Evolutionary conservation across 2,113 vertebrate genomes (phyloP).

Genomic region (Lampris incognitus): DNA sequence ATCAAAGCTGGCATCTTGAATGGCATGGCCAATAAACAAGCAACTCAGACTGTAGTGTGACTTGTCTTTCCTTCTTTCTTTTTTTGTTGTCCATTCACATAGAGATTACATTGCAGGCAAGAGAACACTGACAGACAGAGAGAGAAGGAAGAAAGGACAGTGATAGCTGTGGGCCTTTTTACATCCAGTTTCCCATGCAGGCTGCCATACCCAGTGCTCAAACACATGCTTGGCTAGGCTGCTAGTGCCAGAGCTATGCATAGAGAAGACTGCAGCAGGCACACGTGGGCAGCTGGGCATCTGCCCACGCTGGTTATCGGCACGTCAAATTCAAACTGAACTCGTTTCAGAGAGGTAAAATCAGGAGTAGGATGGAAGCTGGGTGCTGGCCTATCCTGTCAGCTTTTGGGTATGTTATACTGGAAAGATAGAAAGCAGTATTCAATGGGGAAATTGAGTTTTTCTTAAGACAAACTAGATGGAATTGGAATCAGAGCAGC

Average conservation of each 20-base stretch:
- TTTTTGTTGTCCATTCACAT: constrained; percentile 35
- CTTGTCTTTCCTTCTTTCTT: background rate
- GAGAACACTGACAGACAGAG: constrained; percentile 17
- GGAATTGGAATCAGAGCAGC: too few species aligned
- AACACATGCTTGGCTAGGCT: constrained; percentile 73
- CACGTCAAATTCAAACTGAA: constrained; percentile 29
- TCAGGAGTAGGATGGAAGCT: background rate
- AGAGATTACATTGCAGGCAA: constrained; percentile 57
- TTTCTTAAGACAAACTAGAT: too few species aligned
- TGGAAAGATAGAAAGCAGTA: constrained; percentile 10
- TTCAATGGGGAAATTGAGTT: too few species aligned
- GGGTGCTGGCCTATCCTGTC: background rate
- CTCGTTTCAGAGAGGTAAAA: constrained; percentile 34
- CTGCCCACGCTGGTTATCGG: background rate
- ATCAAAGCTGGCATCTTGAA: background rate
- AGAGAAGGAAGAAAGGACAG: constrained; percentile 29
- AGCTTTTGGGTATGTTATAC: constrained; percentile 12
- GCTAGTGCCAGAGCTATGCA: constrained; percentile 66
- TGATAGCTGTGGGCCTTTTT: constrained; percentile 41
- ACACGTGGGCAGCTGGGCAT: constrained; percentile 65
- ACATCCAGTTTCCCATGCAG: constrained; percentile 72
- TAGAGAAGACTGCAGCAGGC: constrained; percentile 54
- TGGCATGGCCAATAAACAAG: constrained; percentile 3
- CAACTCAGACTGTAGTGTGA: constrained; percentile 4
- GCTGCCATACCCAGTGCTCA: constrained; percentile 41